Evolutionary conservation across 1,140 invertebrate genomes (phyloP), one percentile per base, ranked within the genome.

Genomic region (Daktulosphaira vitifoliae): DNA sequence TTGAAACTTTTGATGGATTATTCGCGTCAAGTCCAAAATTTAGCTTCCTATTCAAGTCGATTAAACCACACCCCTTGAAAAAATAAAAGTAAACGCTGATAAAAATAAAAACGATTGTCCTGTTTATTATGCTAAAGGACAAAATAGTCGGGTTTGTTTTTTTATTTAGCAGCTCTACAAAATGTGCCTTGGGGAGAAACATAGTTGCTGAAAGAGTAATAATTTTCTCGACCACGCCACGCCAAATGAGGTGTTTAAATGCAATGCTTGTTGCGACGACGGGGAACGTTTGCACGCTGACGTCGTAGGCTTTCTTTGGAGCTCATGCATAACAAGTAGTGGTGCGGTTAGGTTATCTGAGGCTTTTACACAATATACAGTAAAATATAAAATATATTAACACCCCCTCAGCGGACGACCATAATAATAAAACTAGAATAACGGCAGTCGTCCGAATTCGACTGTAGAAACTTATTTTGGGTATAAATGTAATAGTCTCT

Each of bases 261-360:
- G 56, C 56, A 62, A 62, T 62, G 38, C 39, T 62, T 62, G 56
- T 62, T 62, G 1, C 26, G 42, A 39, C 13, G 38, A 38, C 2
- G 37, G 23, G 20, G 42, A 46, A 23, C 42, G 9, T 62, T 62
- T 62, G 56, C 44, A 33, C 29, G 29, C 5, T 11, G 11, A 5
- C 29, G 11, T 11, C 11, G 11, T 33, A 33, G 5, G 29, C 29
- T 6, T 11, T n/a, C n/a, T n/a, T n/a, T n/a, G 20, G 56, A 20
- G 42, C 42, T 62, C 56, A 62, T 62, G 56, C 56, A 62, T 62
- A 62, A 62, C 56, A 62, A 62, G 56, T 62, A 62, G 56, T 56
- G 16, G 11, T 9, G 20, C 52, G 52, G 39, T 18, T 26, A 9
- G 56, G 22, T 62, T 29, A 11, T 33, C 11, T 33, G 29, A n/a